Evolutionary conservation across 2,888 invertebrate genomes (phyloP).

Genomic region (Ennomos fuscantarius): DNA sequence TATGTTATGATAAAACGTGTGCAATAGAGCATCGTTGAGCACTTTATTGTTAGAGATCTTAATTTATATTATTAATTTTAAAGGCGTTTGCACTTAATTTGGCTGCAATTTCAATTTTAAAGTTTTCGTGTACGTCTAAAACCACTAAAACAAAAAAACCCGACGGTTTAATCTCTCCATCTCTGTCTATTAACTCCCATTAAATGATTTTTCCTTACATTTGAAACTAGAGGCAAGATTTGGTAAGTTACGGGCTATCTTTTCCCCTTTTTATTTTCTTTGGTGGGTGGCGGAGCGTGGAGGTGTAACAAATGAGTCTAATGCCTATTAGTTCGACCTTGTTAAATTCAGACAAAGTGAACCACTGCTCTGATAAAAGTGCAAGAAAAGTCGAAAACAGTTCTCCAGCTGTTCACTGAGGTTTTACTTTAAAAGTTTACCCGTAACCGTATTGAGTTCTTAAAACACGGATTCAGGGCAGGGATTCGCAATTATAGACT

Average conservation of each 20-base stretch:
- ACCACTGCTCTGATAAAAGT: conserved; percentile 63
- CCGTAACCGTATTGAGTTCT: conserved; percentile 23
- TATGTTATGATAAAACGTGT: conserved; percentile 15
- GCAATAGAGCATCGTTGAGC: neutral
- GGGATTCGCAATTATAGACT: conserved; percentile 26
- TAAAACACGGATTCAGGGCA: conserved; percentile 21
- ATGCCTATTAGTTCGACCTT: conserved; percentile 79
- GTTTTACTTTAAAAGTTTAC: conserved; percentile 31
- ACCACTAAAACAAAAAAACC: no score
- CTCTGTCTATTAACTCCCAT: neutral
- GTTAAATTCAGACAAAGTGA: conserved; percentile 77
- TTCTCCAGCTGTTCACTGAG: conserved; percentile 29
- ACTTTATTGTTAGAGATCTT: conserved; percentile 7
- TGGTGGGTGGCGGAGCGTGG: conserved; percentile 71
- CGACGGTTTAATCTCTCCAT: no score
- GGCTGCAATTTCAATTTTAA: conserved; percentile 2
- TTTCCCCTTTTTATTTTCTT: conserved; percentile 69
- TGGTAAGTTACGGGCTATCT: conserved; percentile 58
- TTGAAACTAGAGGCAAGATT: conserved; percentile 54
- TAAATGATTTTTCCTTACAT: conserved; percentile 41
- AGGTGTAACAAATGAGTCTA: conserved; percentile 78
- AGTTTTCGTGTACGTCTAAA: conserved; percentile 2
- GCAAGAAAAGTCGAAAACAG: conserved; percentile 59
- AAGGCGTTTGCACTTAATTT: conserved; percentile 1
- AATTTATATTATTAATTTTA: conserved; percentile 31